Evolutionary conservation across 1,140 invertebrate species (phyloP).

Genomic region (Sycophaga agraensis): DNA sequence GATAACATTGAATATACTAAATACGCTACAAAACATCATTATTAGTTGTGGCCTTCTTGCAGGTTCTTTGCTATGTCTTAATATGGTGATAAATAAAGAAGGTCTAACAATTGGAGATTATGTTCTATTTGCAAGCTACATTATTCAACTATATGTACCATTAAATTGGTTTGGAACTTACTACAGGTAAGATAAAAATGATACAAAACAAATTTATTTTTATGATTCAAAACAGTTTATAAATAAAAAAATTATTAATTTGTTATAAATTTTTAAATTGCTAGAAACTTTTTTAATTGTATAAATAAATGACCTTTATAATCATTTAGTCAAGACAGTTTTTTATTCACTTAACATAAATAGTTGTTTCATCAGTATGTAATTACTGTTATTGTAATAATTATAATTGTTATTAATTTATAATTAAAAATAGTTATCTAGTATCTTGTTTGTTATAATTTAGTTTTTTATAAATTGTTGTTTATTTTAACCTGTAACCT

Average conservation of each 20-base stretch:
- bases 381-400: too few species aligned
- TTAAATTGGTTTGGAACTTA: constrained; percentile 98
- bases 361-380: too few species aligned
- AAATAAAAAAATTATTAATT: too few species aligned
- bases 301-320: too few species aligned
- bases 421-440: too few species aligned
- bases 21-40: constrained; percentile 86
- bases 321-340: too few species aligned
- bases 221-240: too few species aligned
- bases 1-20: constrained; percentile 85
- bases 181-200: constrained; percentile 74
- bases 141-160: constrained; percentile 94
- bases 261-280: too few species aligned
- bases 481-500: neutral
- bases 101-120: constrained; percentile 89
- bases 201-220: constrained; percentile 2
- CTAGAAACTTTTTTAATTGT: too few species aligned
- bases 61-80: constrained; percentile 86
- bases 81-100: constrained; percentile 69
- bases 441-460: neutral
- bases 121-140: constrained; percentile 90
- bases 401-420: too few species aligned
- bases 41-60: constrained; percentile 83
- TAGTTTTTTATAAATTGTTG: neutral
- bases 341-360: too few species aligned